Conservation (phyloP, 30 jellyfish, hydroid and myxozoan genomes). For the Aurelia aurita region DNA sequence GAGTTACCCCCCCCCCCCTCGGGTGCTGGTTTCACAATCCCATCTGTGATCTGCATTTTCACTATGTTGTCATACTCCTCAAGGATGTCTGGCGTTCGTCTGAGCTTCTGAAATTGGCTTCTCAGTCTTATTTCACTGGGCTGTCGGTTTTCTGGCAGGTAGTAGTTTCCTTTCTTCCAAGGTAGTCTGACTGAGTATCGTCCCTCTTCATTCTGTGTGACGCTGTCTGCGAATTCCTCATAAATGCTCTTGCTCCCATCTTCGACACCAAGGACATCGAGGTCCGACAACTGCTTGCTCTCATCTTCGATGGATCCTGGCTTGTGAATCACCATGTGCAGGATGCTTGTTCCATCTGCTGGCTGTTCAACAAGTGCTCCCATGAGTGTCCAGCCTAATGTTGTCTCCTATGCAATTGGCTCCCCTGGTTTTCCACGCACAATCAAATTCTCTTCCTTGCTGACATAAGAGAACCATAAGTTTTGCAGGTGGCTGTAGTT, state of each 20-base stretch:
- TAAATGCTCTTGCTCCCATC: neutral
- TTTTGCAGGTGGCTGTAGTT: neutral
- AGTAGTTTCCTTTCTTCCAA: neutral
- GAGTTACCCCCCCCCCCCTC: no score
- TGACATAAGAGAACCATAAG: conserved; percentile 21
- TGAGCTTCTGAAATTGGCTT: neutral
- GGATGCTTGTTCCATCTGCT: neutral
- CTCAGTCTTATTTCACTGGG: neutral
- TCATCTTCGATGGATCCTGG: neutral
- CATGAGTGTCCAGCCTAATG: neutral
- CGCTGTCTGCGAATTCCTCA: neutral
- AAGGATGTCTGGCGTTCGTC: conserved; percentile 6
- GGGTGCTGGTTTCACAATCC: neutral
- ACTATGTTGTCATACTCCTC: neutral
- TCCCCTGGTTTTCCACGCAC: neutral
- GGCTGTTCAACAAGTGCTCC: neutral
- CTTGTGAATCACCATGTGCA: neutral
- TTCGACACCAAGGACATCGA: neutral
- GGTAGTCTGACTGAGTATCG: neutral
- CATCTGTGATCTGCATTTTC: conserved; percentile 1
- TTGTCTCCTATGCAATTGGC: neutral
- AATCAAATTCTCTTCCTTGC: neutral
- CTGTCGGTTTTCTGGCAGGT: neutral
- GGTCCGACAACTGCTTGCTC: neutral
- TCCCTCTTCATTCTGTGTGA: neutral